Base-by-base conservation (phyloP, 2,888 invertebrate species). In the Mesochorus sp. region DNA sequence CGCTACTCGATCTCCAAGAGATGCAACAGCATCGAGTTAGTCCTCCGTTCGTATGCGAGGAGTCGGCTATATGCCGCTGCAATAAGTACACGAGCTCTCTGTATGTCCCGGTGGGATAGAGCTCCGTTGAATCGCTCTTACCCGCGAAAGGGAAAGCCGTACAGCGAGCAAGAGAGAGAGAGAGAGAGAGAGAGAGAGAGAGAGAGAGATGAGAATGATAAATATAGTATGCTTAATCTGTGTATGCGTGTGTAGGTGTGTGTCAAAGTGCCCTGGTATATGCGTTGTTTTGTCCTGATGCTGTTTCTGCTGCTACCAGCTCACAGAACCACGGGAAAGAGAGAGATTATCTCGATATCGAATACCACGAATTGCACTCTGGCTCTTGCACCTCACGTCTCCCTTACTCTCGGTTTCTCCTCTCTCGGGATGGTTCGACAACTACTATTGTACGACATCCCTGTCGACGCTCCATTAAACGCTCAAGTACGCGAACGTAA, bases 321-420 rank as follows among this genome's bases (percentile, higher is more conserved):
- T 44, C 72, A 71, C 77, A 68, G 73, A 67, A 80, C 72, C 66
- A 79, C 79, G 78, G 57, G 82, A 79, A 75, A 84, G 85, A 87
- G 90, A 90, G 85, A 87, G 90, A 90, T 91, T 90, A 89, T 88
- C 88, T 88, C 85, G 90, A 89, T 90, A 90, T 90, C 90, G 87
- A 91, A 90, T 90, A 90, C 88, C 90, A 89, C 88, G 88, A 88
- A 90, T 88, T 87, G 90, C 90, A 90, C 89, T 90, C 89, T 88
- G 86, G 61, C 85, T 80, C 80, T 80, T 57, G 80, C 77, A 59
- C 66, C 73, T 70, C 80, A 55, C 80, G 76, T 68, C 76, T 76
- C 79, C 75, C 75, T 19, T 26, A 2, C 24, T 39, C 21, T 39
- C 17, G 64, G 61, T 66, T 37, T 66, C 51, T 26, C n/a, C 19